Base-by-base conservation (phyloP, 2,888 invertebrate genomes). In the Stenchaetothrips biformis region DNA sequence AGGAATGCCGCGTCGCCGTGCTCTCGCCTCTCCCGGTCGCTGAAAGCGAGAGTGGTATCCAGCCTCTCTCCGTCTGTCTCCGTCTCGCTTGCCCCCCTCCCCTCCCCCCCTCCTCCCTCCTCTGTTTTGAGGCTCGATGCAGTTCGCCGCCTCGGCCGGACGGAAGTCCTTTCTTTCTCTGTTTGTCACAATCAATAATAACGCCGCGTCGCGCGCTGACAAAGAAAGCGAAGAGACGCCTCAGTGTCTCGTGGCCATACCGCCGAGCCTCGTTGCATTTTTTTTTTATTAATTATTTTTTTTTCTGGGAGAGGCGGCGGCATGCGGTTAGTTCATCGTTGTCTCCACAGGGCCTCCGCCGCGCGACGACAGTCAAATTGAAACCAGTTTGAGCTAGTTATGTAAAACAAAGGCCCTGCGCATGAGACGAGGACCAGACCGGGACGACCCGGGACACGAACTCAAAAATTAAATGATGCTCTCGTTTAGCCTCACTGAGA, bases 21-120 rank as follows among this genome's bases (percentile, higher is more conserved):
- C 37, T 37, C 67, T 67, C 21, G n/a, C 21, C n/a, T 21, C 13
- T 13, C 6, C 13, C 18, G 13, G 53, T 53, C 53, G 9, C 67
- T 74, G 67, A 74, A 74, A 74, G 67, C 67, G 67, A 74, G 67
- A 74, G 67, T 74, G 67, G 67, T 74, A 21, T 11, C 67, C 67
- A 18, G 9, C 67, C 67, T 21, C 8, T 1, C 67, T 2, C 21
- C n/a, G 7, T 67, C 67, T 2, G 37, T 4, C 37, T 37, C 67
- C 21, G 67, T 18, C 53, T 13, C 67, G n/a, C 67, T 21, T 62
- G n/a, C 62, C 18, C 62, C 62, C 62, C 62, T 7, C 62, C 62
- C 62, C 62, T 13, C 53, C 53, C 53, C 53, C 13, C 53, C 53
- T 53, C 13, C 53, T 16, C 53, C 53, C 13, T 16, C 2, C 53